phyloP scores from a whole-genome alignment of 2,888 invertebrate genomes.

The Rhagonycha fulva region DNA sequence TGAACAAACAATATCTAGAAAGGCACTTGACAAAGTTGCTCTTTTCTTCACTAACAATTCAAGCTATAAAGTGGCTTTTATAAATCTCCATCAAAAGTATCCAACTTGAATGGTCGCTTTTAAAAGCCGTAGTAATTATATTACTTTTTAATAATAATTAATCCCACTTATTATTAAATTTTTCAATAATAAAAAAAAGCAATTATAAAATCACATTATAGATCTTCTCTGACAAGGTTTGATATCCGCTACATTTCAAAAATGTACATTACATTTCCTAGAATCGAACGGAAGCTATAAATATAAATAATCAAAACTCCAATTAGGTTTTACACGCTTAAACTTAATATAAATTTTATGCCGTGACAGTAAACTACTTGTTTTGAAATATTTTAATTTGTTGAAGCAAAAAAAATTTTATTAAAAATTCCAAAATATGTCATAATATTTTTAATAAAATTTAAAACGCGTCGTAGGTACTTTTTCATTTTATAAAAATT shows the following conservation, averaged over 20 bases:
- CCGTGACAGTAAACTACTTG: background rate
- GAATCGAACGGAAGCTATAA: background rate
- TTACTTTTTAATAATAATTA: background rate
- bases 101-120: background rate
- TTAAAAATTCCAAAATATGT: background rate
- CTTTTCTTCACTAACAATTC: background rate
- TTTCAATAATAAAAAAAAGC: background rate
- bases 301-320: background rate
- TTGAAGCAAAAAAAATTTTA: too few relatives aligned
- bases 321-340: background rate
- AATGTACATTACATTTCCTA: background rate
- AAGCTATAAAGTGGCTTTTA: background rate
- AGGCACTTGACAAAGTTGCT: background rate
- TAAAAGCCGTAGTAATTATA: background rate
- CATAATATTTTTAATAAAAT: background rate
- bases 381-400: background rate
- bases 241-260: too few relatives aligned
- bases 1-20: background rate
- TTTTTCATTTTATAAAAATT: background rate
- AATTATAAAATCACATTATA: background rate
- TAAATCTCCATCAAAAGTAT: background rate
- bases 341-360: background rate
- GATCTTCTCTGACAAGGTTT: background rate
- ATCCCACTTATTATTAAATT: background rate
- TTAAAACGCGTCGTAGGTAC: background rate